Base-by-base conservation (phyloP, 2,113 vertebrate genomes). In the Lagenorhynchus albirostris region DNA sequence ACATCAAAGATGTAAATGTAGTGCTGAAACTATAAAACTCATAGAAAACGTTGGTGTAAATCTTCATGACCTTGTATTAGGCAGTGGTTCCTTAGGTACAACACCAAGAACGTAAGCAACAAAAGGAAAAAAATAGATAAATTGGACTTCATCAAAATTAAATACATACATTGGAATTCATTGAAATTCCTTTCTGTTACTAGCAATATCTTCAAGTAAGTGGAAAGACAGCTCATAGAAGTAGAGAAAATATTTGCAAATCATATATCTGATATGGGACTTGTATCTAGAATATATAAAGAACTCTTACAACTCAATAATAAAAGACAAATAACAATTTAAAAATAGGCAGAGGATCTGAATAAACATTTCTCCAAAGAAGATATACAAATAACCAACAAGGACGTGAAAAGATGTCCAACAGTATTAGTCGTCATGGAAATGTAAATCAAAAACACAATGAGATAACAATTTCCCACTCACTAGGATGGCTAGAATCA, bases 381-480 rank as follows among this genome's bases (percentile, higher is more conserved):
- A 68, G 60, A 85, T 85, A 94, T 33, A 79, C 68, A 87, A 95
- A 95, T 91, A n/a, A 10, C 21, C 63, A 74, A 47, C 25, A 82
- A 89, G 87, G 62, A 53, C 67, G 82, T 73, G 60, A 96, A 95
- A 95, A 86, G 25, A 85, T 95, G n/a, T 93, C 91, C 58, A 96
- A 47, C 62, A 47, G 47, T 9, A 3, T 73, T 91, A 88, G 21
- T 77, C 44, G 41, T 93, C 90, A 81, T 17, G 86, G 41, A 95
- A 91, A 83, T 88, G 47, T 14, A 88, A 94, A 73, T 84, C 68
- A 53, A 94, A 94, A 70, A 13, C 77, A 76, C 31, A 70, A 33
- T 76, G 53, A 91, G 63, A 77, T 76, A 31, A 73, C 10, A 36
- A 50, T 58, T 93, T 93, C 53, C 87, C 21, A 74, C 14, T 50